These are phyloP conservation scores for Alligator mississippiensis DNA, from an alignment of 2,113 vertebrate genomes.

Conservation along the genomic window DNA sequence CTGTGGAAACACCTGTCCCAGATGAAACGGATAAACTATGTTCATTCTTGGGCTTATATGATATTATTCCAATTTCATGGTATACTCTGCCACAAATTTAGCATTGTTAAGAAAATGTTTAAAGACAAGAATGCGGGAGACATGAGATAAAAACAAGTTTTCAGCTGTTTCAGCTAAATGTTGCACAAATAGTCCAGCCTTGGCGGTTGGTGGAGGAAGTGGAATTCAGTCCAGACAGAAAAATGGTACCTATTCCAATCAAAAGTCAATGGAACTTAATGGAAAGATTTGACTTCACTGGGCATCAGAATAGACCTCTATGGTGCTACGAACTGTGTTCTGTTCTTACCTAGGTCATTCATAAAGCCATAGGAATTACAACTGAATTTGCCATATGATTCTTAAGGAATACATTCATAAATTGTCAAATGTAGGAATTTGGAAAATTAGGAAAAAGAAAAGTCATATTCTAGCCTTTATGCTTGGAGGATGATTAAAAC, in stretches of 20 bases:
- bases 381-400: background rate
- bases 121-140: background rate
- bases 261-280: background rate
- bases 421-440: too few species aligned
- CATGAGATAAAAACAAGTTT: background rate
- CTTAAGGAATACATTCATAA: background rate
- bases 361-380: background rate
- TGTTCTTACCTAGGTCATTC: background rate
- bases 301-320: background rate
- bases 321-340: background rate
- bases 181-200: background rate
- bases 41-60: rapidly evolving
- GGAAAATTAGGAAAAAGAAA: background rate
- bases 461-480: background rate
- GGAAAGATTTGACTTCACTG: background rate
- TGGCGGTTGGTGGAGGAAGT: background rate
- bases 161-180: rapidly evolving
- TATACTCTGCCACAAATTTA: background rate
- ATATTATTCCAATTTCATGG: rapidly evolving
- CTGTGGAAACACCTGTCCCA: background rate
- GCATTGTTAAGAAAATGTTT: background rate
- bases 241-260: background rate
- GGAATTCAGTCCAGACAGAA: rapidly evolving
- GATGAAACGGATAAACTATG: rapidly evolving
- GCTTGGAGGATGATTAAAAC: background rate